Conservation (phyloP, 2,113 vertebrate species). For the Cygnus atratus region DNA sequence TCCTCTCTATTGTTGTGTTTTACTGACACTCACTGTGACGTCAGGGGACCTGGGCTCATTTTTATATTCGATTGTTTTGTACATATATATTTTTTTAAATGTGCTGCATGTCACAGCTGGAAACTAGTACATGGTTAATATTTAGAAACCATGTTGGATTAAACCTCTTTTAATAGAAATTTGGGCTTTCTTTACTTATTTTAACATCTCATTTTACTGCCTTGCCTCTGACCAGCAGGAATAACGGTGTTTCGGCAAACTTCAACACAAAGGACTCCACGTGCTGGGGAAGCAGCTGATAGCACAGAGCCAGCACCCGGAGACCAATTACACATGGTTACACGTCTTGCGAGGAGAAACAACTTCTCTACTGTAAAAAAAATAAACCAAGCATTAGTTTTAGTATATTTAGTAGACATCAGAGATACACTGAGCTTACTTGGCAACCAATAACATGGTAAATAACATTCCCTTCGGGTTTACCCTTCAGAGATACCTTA, state of each 20-base stretch:
- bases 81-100: not conserved
- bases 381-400: not conserved
- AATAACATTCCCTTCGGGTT: not conserved
- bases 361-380: not conserved
- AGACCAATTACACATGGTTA: not conserved
- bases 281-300: not conserved
- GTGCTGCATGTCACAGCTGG: conserved; percentile 69
- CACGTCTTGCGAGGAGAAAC: not conserved
- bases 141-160: conserved; percentile 65
- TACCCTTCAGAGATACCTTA: not conserved
- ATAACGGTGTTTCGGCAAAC: not conserved
- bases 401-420: not conserved
- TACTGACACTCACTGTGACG: conserved; percentile 52
- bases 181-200: not conserved
- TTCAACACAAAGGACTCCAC: fast-evolving
- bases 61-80: conserved; percentile 41
- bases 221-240: not conserved
- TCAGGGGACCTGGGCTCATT: conserved; percentile 19
- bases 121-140: conserved; percentile 24
- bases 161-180: conserved; percentile 52
- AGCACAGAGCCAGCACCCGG: not conserved
- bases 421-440: not conserved
- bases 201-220: not conserved
- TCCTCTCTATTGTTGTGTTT: not conserved
- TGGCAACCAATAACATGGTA: not conserved